Percentiles rank a stretch among this genome's conserved stretches.
Evolutionary conservation across 2,797 vertebrate species (phyloP).

Genomic region (Dallia pectoralis): DNA sequence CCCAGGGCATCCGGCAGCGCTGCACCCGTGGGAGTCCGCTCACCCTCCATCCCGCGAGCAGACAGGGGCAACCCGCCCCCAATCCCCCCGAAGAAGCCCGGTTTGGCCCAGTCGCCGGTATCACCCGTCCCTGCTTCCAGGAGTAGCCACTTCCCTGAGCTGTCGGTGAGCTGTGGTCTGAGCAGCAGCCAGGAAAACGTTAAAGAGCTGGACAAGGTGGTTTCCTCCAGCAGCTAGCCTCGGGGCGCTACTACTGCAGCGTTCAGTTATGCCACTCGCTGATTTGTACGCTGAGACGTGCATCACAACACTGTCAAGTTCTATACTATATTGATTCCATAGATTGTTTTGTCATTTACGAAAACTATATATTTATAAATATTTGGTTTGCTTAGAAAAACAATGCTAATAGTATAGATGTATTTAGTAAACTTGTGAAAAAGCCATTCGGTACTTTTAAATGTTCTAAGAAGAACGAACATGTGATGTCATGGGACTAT

Average conservation of each 20-base stretch:
- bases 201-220: slow-evolving; percentile 88
- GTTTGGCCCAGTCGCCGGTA: slow-evolving; percentile 85
- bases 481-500: not conserved
- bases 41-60: slow-evolving; percentile 84
- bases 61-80: slow-evolving; percentile 93
- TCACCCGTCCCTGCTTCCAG: slow-evolving; percentile 71
- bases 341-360: not conserved
- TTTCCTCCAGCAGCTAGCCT: slow-evolving; percentile 84
- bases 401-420: slow-evolving; percentile 18
- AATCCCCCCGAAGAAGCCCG: slow-evolving; percentile 95
- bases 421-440: slow-evolving; percentile 24
- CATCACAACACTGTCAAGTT: slow-evolving; percentile 9
- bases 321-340: slow-evolving; percentile 6
- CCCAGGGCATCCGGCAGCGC: slow-evolving; percentile 71
- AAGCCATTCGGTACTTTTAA: slow-evolving; percentile 16
- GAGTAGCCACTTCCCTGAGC: slow-evolving; percentile 74
- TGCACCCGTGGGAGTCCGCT: slow-evolving; percentile 82
- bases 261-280: not conserved
- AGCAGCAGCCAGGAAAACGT: slow-evolving; percentile 78
- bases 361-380: not conserved
- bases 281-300: not conserved
- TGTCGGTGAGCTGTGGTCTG: slow-evolving; percentile 80
- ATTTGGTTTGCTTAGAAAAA: slow-evolving; percentile 21
- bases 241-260: not conserved
- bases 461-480: not conserved